A percentile compares a stretch with the other conserved stretches of the same genome.
These are phyloP conservation scores for Argopecten irradians DNA, from an alignment of 1,140 invertebrate genomes.

Conservation along the genomic window DNA sequence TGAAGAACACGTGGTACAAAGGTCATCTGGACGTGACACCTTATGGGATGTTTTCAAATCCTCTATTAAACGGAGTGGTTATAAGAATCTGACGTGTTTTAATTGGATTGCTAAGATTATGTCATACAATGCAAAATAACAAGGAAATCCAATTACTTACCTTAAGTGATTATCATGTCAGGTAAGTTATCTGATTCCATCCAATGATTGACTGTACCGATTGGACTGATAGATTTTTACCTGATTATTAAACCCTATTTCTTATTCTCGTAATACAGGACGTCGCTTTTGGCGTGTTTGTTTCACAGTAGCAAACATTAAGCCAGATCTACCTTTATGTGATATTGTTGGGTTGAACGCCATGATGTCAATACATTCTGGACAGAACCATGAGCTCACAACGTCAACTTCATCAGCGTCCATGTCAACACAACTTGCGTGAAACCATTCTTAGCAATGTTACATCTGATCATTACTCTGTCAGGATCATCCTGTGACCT, in stretches of 20 bases:
- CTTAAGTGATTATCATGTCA: background rate
- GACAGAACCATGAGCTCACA: background rate
- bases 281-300: background rate
- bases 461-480: background rate
- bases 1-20: too few species aligned
- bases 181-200: background rate
- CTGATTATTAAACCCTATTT: background rate
- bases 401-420: background rate
- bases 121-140: too few species aligned
- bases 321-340: conserved; percentile 10
- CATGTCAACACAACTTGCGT: background rate
- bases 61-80: too few species aligned
- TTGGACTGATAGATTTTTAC: background rate
- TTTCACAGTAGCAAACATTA: too few species aligned
- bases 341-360: background rate
- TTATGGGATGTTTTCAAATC: too few species aligned
- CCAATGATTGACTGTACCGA: background rate
- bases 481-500: background rate
- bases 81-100: too few species aligned
- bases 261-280: background rate
- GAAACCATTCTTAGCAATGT: conserved; percentile 31
- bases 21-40: too few species aligned
- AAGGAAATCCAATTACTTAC: too few species aligned
- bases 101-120: too few species aligned
- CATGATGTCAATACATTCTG: conserved; percentile 29